phyloP scores from a whole-genome alignment of 2,797 vertebrate genomes.

The Discoglossus pictus region DNA sequence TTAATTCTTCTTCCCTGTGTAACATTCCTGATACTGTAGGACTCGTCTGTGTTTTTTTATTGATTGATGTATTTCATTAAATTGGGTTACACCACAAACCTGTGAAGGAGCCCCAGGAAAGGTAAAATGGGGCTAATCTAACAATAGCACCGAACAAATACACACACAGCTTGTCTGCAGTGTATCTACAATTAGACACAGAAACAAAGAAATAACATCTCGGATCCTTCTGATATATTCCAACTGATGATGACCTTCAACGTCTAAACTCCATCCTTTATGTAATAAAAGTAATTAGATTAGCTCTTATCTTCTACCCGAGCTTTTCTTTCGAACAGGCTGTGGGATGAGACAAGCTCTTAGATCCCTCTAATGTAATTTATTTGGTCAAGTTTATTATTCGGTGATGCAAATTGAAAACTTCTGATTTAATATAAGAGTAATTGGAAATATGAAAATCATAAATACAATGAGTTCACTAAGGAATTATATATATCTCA shows the following conservation, averaged over 20 bases:
- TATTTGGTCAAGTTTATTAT: slow-evolving; percentile 42
- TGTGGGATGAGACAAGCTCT: slow-evolving; percentile 22
- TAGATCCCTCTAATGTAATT: slow-evolving; percentile 36
- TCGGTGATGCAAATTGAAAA: slow-evolving; percentile 42
- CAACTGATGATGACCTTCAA: slow-evolving; percentile 32
- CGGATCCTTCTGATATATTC: slow-evolving; percentile 12
- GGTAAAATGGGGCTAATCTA: slow-evolving; percentile 34
- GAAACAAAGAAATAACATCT: slow-evolving; percentile 24
- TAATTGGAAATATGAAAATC: slow-evolving; percentile 22
- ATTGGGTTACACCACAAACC: slow-evolving; percentile 41
- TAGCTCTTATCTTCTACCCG: slow-evolving; percentile 30
- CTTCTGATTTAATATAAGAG: slow-evolving; percentile 36
- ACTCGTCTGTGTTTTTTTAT: slow-evolving; percentile 35
- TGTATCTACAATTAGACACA: slow-evolving; percentile 10
- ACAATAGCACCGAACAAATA: slow-evolving; percentile 30
- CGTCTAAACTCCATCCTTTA: slow-evolving; percentile 23
- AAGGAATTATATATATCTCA: not conserved
- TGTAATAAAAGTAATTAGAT: slow-evolving; percentile 35
- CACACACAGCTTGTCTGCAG: slow-evolving; percentile 9
- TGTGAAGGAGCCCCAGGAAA: slow-evolving; percentile 44
- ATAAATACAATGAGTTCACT: slow-evolving; percentile 18
- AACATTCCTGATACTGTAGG: slow-evolving; percentile 28
- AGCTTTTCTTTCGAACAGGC: slow-evolving; percentile 27
- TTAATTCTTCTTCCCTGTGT: slow-evolving; percentile 45
- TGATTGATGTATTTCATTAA: slow-evolving; percentile 51